Evolutionary conservation across 2,113 vertebrate species (phyloP), one percentile per base, ranked within the genome.

Genomic region (Aphyosemion australe): DNA sequence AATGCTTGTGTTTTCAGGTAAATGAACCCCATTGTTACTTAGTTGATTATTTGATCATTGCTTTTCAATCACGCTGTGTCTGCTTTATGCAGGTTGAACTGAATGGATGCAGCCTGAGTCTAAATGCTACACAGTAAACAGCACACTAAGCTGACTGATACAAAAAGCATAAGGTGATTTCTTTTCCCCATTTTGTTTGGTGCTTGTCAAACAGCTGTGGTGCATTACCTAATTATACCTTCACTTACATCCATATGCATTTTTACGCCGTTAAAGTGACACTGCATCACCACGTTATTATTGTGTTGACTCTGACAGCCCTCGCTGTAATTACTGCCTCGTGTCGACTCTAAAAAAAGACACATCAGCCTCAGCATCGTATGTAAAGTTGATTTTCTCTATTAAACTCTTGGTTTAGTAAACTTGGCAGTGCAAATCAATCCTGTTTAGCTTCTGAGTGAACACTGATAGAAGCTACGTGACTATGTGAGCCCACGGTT

Each of bases 191-290:
- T 11, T 16, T 31, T 37, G 3, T 14, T 13, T 49, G 45, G n/a
- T 18, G 45, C 31, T 61, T 49, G n/a, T 49, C 26, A 46, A 47
- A 61, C 26, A 34, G 26, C 11, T 61, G 45, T 61, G 43, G 26
- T 47, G 15, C 16, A 9, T 48, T 18, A 34, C 31, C 20, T 2
- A 49, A 37, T 37, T 41, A 65, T 9, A 60, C 15, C 51, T 16
- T 13, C 14, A 45, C 51, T 26, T 13, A 43, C 8, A 8, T 14
- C 42, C 3, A 54, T 21, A 21, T 18, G 43, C 55, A 15, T 57
- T 42, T 57, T 26, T 41, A 41, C 26, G 8, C 19, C 26, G 31
- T 19, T 32, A 34, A 48, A 34, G 6, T 12, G 43, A 19, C n/a
- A 14, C 12, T 42, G 12, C 55, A 57, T 57, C 37, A 18, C n/a